Evolutionary conservation across 2,113 vertebrate species (phyloP).

Genomic region (Leucoraja erinaceus): DNA sequence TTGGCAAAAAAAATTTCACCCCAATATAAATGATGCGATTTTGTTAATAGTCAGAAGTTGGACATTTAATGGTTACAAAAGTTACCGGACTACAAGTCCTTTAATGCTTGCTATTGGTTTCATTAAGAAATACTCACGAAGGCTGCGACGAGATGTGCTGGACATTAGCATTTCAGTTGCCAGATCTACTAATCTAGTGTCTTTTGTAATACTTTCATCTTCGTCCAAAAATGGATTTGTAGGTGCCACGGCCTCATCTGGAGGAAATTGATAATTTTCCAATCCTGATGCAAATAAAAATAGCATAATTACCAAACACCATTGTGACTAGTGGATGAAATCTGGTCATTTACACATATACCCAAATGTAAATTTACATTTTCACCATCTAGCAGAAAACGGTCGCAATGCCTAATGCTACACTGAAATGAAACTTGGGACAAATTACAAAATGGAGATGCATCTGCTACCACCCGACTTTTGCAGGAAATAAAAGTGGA

Average conservation of each 20-base stretch:
- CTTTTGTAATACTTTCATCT: slow-evolving; percentile 77
- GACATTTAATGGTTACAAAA: background rate
- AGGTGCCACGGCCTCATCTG: slow-evolving; percentile 85
- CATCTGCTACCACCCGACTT: background rate
- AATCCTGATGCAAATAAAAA: slow-evolving; percentile 59
- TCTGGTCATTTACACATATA: background rate
- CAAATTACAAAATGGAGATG: background rate
- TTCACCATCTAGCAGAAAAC: background rate
- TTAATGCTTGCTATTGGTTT: background rate
- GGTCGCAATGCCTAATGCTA: background rate
- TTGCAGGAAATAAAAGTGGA: background rate
- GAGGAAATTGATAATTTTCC: slow-evolving; percentile 77
- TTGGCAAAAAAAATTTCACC: background rate
- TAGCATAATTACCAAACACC: background rate
- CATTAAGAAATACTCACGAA: slow-evolving; percentile 52
- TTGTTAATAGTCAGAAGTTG: background rate
- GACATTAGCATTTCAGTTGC: slow-evolving; percentile 87
- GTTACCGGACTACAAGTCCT: background rate
- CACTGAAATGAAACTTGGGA: background rate
- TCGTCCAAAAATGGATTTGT: slow-evolving; percentile 94
- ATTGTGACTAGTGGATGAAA: too few relatives aligned
- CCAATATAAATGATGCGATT: background rate
- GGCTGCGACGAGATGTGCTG: slow-evolving; percentile 80
- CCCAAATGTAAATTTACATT: background rate
- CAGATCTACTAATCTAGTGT: slow-evolving; percentile 73